A percentile compares a stretch with the other conserved stretches of the same genome.
These are phyloP conservation scores for Drymonia ruficornis DNA, from an alignment of 2,888 invertebrate species.

Conservation along the genomic window DNA sequence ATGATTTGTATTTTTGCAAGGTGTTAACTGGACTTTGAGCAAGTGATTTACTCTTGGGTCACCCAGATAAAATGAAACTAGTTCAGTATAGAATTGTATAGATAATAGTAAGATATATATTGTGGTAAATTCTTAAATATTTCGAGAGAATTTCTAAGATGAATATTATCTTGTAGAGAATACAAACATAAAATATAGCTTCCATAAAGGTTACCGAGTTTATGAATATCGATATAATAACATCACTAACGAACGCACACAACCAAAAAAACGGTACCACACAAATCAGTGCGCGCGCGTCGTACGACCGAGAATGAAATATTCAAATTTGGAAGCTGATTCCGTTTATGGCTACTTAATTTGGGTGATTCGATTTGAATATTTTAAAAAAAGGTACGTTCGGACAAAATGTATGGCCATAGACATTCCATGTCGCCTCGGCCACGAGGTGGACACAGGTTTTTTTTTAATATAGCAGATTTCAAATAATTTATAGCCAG, in stretches of 20 bases:
- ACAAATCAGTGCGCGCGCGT: constrained; percentile 76
- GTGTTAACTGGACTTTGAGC: no score
- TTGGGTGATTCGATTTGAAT: constrained; percentile 85
- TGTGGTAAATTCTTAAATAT: no score
- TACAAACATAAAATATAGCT: no score
- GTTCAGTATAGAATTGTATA: no score
- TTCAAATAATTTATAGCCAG: constrained; percentile 36
- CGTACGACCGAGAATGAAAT: constrained; percentile 78
- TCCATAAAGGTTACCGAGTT: no score
- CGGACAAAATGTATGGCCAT: constrained; percentile 62
- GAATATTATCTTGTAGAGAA: no score
- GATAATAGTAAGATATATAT: no score
- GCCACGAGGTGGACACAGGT: constrained; percentile 39
- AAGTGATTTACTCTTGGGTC: no score
- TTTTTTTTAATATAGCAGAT: constrained; percentile 44
- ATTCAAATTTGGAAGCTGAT: constrained; percentile 85
- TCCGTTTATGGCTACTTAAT: constrained; percentile 85
- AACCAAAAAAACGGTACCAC: constrained; percentile 50
- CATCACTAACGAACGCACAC: constrained; percentile 59
- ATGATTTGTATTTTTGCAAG: no score
- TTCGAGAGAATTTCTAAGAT: no score
- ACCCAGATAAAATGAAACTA: no score
- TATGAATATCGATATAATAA: constrained; percentile 31
- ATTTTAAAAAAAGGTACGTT: constrained; percentile 70
- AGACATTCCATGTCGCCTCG: constrained; percentile 66